Percentiles rank a stretch among this genome's conserved stretches.
Evolutionary conservation across 2,113 vertebrate genomes (phyloP).

Genomic region (Psittacara wagleri): DNA sequence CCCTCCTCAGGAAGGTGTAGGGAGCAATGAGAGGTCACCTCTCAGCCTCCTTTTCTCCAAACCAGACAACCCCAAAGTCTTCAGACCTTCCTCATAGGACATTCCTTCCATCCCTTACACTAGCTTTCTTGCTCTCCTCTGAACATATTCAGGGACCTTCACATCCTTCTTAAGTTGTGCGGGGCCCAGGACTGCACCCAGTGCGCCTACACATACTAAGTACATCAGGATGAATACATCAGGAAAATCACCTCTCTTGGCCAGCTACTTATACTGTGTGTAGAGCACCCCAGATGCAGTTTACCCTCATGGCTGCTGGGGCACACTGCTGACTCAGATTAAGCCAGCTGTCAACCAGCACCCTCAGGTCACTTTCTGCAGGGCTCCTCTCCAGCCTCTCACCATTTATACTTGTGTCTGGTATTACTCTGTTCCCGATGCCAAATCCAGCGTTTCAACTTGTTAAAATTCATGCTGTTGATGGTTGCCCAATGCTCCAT

Average conservation of each 20-base stretch:
- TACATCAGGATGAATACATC: accelerated
- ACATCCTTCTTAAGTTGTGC: background rate
- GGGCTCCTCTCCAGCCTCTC: background rate
- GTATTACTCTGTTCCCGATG: accelerated
- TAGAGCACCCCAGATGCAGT: background rate
- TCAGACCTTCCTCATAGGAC: background rate
- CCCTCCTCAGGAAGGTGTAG: background rate
- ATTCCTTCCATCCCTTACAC: background rate
- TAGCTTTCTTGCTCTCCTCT: background rate
- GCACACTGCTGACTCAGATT: accelerated
- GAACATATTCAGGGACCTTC: background rate
- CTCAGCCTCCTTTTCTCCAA: background rate
- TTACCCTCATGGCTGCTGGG: background rate
- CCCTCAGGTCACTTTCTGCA: background rate
- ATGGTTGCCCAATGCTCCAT: background rate
- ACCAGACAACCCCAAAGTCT: background rate
- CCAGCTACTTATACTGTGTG: background rate
- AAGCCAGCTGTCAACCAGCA: background rate
- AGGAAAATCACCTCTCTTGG: accelerated
- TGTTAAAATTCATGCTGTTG: background rate
- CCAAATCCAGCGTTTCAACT: background rate
- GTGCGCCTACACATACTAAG: accelerated
- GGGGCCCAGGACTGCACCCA: background rate
- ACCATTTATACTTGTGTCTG: background rate
- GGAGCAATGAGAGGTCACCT: background rate